These are phyloP conservation scores for Ladona fulva DNA, from an alignment of 1,140 invertebrate genomes.

Conservation along the genomic window DNA sequence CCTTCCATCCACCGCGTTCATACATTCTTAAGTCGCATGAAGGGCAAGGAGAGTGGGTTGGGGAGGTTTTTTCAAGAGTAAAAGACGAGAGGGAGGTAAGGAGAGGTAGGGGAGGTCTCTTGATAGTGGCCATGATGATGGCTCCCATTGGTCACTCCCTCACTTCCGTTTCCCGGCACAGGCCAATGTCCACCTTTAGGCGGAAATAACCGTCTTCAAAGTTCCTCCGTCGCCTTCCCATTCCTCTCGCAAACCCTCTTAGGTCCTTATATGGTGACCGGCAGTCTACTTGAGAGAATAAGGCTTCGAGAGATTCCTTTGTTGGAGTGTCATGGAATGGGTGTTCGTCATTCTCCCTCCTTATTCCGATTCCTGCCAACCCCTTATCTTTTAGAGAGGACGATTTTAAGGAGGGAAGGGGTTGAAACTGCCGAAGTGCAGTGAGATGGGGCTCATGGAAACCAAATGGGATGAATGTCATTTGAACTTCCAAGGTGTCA, in stretches of 20 bases:
- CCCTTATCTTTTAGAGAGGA: too few species aligned
- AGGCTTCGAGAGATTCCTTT: conserved; percentile 8
- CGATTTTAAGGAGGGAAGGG: too few species aligned
- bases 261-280: not conserved
- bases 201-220: not conserved
- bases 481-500: too few species aligned
- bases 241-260: not conserved
- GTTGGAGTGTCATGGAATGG: not conserved
- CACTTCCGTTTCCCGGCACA: not conserved
- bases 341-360: not conserved
- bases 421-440: too few species aligned
- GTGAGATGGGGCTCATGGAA: too few species aligned
- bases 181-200: conserved; percentile 6
- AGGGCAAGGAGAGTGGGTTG: not conserved
- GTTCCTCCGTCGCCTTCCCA: not conserved
- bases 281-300: not conserved
- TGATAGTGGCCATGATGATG: not conserved
- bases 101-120: not conserved
- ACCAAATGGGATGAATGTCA: too few species aligned
- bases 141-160: conserved; percentile 1
- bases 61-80: not conserved
- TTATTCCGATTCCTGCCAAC: not conserved
- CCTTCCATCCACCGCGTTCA: not conserved
- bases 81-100: too few species aligned
- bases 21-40: not conserved